Evolutionary conservation across 2,888 invertebrate species (phyloP), one percentile per base, ranked within the genome.

Genomic region (Melanotus villosus): DNA sequence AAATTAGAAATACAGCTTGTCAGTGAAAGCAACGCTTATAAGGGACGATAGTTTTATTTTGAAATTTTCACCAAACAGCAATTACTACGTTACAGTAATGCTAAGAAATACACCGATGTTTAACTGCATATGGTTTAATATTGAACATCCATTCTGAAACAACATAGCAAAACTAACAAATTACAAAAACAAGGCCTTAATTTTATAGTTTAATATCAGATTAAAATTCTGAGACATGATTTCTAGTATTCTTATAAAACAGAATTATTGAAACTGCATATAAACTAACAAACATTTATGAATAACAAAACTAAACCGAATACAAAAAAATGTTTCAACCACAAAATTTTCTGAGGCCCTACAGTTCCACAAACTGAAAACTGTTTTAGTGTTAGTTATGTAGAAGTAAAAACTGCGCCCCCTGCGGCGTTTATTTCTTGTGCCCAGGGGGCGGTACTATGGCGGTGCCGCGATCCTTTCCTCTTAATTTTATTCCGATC

Each of bases 401-500:
- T 64, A 63, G 67, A 67, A n/a, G n/a, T n/a, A n/a, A 12, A 57
- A 64, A 21, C 5, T 69, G 14, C 54, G 71, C 89, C 89, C 90
- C 90, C 87, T 88, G 88, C 89, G 89, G 88, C 88, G 84, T 85
- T 86, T 90, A 94, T 88, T 93, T 91, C 84, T 92, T 91, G 81
- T 87, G 88, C 87, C 90, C 93, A 90, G 92, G 93, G 91, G 93
- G 91, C 89, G 90, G 89, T 82, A 93, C 85, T 68, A 93, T 89
- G 71, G 91, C 90, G 84, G n/a, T 62, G 47, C 70, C 70, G 54
- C 65, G 34, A 47, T 98, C 98, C 88, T 97, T 98, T 79, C 99
- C 99, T 77, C 98, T 91, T 80, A 99, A 89, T 88, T 95, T 97
- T 77, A 98, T 87, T 78, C 97, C 98, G 86, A 99, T 92, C 75